phyloP scores from a whole-genome alignment of 2,113 vertebrate species.

The Xenopus laevis region DNA sequence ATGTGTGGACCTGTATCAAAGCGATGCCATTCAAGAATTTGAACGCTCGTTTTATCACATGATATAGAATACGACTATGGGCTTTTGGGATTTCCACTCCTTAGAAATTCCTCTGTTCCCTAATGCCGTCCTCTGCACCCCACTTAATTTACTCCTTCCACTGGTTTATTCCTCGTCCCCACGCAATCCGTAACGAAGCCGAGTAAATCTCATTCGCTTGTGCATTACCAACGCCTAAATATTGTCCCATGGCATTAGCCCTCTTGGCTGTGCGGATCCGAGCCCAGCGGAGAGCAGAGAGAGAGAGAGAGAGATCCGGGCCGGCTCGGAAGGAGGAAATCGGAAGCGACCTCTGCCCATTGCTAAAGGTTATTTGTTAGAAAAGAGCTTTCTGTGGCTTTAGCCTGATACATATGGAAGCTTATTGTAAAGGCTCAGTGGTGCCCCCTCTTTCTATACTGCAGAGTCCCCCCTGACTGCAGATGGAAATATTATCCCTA shows the following conservation, averaged over 20 bases:
- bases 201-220: neutral
- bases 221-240: conserved; percentile 1
- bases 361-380: conserved; percentile 26
- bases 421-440: conserved; percentile 13
- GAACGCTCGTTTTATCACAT: too few relatives aligned
- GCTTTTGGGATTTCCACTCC: too few relatives aligned
- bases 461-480: conserved; percentile 15
- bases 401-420: neutral
- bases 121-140: too few relatives aligned
- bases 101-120: too few relatives aligned
- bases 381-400: conserved; percentile 2
- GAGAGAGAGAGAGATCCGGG: neutral
- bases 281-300: neutral
- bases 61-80: too few relatives aligned
- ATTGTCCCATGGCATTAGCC: neutral
- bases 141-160: too few relatives aligned
- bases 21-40: too few relatives aligned
- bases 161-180: too few relatives aligned
- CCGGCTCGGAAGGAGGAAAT: neutral
- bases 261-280: neutral
- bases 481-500: neutral
- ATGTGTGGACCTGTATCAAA: too few relatives aligned
- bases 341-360: conserved; percentile 31
- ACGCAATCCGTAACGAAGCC: neutral
- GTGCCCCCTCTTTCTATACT: conserved; percentile 13